These are phyloP conservation scores for Apamea monoglypha DNA, from an alignment of 2,888 invertebrate species.

Conservation along the genomic window DNA sequence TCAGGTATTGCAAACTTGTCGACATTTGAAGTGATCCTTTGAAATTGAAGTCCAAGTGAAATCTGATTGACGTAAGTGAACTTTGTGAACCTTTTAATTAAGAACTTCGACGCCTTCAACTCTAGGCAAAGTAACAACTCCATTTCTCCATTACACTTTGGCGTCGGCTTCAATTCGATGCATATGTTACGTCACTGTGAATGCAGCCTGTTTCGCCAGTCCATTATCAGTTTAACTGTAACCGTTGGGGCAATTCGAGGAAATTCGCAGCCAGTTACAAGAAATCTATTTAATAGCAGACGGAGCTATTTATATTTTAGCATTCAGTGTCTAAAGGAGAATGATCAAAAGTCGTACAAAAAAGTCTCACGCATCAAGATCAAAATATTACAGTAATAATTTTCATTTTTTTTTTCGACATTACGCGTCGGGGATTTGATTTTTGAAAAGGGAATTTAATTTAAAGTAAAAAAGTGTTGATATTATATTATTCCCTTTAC, in stretches of 20 bases:
- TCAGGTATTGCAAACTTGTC: not conserved
- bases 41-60: not conserved
- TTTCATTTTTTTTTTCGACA: too few species aligned
- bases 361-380: too few species aligned
- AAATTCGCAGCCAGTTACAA: constrained; percentile 42
- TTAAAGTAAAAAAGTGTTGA: too few species aligned
- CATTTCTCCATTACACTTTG: constrained; percentile 6
- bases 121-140: not conserved
- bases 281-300: constrained; percentile 39
- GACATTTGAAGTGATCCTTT: not conserved
- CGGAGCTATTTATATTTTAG: not conserved
- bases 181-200: constrained; percentile 45
- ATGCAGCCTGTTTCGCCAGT: constrained; percentile 39
- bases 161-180: constrained; percentile 18
- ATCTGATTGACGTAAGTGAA: not conserved
- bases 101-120: not conserved
- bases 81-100: not conserved
- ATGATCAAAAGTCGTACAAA: too few species aligned
- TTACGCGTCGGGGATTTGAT: too few species aligned
- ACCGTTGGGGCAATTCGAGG: constrained; percentile 43
- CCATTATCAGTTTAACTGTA: constrained; percentile 37
- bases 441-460: too few species aligned
- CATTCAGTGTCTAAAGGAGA: not conserved
- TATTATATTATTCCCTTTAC: too few species aligned
- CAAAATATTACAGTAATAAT: too few species aligned